These are phyloP conservation scores for Cryptoprocta ferox DNA, from an alignment of 2,797 vertebrate genomes.

Conservation along the genomic window DNA sequence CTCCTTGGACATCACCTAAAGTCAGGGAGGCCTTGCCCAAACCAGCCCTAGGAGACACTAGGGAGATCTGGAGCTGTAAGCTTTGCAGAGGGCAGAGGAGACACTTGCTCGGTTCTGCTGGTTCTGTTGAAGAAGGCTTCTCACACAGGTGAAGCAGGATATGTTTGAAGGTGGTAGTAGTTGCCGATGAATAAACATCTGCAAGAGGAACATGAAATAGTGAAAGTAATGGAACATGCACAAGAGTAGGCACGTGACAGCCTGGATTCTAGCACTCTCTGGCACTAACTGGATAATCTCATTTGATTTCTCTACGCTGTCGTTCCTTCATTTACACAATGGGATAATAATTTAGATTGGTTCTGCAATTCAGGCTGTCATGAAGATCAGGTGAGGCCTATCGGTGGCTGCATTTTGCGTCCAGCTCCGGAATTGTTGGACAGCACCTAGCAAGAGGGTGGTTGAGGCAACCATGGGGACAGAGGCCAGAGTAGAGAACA, in stretches of 20 bases:
- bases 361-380: accelerated
- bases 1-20: not conserved
- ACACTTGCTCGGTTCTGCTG: accelerated
- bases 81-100: not conserved
- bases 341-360: not conserved
- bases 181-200: not conserved
- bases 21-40: accelerated
- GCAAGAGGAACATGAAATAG: not conserved
- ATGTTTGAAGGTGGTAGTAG: accelerated
- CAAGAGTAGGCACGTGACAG: accelerated
- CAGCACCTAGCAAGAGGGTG: not conserved
- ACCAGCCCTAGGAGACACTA: not conserved
- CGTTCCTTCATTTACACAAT: not conserved
- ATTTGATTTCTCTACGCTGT: not conserved
- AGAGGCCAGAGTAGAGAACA: not conserved
- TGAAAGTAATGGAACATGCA: not conserved
- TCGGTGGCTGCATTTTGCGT: not conserved
- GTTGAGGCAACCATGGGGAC: not conserved
- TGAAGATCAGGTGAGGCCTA: not conserved
- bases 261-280: not conserved
- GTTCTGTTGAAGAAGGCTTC: not conserved
- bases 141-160: accelerated
- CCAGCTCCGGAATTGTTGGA: not conserved
- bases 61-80: accelerated
- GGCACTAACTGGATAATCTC: not conserved